Base-by-base conservation (phyloP, 1,140 invertebrate genomes). In the Macrosteles quadrilineatus region DNA sequence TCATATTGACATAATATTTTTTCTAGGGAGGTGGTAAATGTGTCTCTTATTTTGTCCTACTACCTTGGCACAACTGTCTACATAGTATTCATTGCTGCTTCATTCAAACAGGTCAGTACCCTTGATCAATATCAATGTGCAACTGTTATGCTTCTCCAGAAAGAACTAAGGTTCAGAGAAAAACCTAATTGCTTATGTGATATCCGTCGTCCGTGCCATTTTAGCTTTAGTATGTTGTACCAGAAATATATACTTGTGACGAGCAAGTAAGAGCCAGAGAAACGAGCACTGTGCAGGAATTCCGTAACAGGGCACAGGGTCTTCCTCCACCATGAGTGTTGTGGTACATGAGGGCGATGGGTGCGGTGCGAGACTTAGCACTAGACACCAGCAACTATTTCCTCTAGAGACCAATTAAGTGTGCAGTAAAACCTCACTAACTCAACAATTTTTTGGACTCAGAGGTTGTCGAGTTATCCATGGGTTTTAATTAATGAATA, bases 21-120 rank as follows among this genome's bases (percentile, higher is more conserved):
- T 59, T 29, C 12, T n/a, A 59, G 55, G 55, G 55, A 59, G 27
- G 12, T 59, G 21, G 55, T 59, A 12, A 59, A 59, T n/a, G 12
- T 25, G 21, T 25, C 21, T 2, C 23, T 59, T 4, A 25, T 29
- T 2, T 21, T 59, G 9, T 27, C 55, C 21, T 59, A 59, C 23
- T 59, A 59, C 25, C 23, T 59, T 9, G 55, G 55, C 25, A 23
- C 12, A 3, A 59, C 55, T 9, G 55, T 59, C 21, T 59, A 59
- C 25, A 30, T 59, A 3, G 55, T 59, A 3, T 59, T 59, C 23
- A 59, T 59, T n/a, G 55, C 23, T 30, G 23, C 55, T 21, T 11
- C 21, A 11, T 59, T 59, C n/a, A 59, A 59, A 59, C 55, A 59
- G 55, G 55, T 59, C 3, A 59, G 12, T 6, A 14, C 11, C 21